Base-by-base conservation (phyloP, 2,888 invertebrate species). In the Thumatha senex region DNA sequence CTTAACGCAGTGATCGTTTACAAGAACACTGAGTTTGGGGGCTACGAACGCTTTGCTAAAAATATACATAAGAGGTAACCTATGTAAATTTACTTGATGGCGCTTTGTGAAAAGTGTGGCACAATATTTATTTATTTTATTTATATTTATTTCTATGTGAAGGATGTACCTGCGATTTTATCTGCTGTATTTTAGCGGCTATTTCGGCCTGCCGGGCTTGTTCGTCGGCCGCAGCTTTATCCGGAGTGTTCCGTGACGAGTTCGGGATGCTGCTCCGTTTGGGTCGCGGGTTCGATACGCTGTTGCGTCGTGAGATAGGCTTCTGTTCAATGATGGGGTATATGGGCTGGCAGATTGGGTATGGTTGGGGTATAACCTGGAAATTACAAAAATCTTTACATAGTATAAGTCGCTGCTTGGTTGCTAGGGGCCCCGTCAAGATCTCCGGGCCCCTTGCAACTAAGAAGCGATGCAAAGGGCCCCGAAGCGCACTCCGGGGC, bases 111-210 rank as follows among this genome's bases (percentile, higher is more conserved):
- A n/a, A n/a, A n/a, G n/a, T n/a, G n/a, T n/a, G n/a, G n/a, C n/a
- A n/a, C n/a, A n/a, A n/a, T n/a, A n/a, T n/a, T n/a, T n/a, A n/a
- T n/a, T n/a, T n/a, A n/a, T n/a, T n/a, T n/a, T n/a, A n/a, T n/a
- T n/a, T n/a, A n/a, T n/a, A n/a, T n/a, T n/a, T n/a, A n/a, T n/a
- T n/a, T n/a, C n/a, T n/a, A n/a, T n/a, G n/a, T n/a, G n/a, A n/a
- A n/a, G n/a, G n/a, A n/a, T 12, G 29, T 9, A 53, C 52, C 48
- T 53, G 48, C 4, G 38, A 24, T 11, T 84, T 86, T 1, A 89
- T 87, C 66, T 89, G 86, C 1, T 87, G 84, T 44, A 90, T 86
- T 30, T 81, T 86, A 0, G 66, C 67, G 0, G 82, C 79, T 5
- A 89, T 81, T 4, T 89, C 89, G 13, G 51, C 52, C 38, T 53